A percentile compares a stretch with the other conserved stretches of the same genome.
These are phyloP conservation scores for Hemiprocne comata DNA, from an alignment of 2,113 vertebrate species.

Conservation along the genomic window DNA sequence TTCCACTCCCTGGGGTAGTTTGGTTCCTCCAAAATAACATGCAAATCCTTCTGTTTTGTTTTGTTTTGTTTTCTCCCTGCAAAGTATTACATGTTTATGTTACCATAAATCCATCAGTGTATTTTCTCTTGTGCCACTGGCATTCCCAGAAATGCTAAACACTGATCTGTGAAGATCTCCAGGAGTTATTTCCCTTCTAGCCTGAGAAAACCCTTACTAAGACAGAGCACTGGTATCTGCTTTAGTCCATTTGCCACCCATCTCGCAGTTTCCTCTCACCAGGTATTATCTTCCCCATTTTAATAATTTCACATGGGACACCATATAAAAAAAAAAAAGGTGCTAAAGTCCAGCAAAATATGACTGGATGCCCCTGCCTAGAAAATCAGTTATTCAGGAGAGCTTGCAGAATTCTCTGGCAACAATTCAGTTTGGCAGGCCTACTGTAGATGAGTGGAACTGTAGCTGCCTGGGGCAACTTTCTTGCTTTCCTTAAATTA, in stretches of 20 bases:
- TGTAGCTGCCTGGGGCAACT: neutral
- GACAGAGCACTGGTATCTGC: neutral
- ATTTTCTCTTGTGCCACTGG: neutral
- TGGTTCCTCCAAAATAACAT: neutral
- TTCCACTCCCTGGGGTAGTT: neutral
- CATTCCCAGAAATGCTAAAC: neutral
- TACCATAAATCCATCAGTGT: neutral
- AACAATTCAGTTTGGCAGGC: neutral
- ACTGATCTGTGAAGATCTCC: neutral
- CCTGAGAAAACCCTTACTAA: neutral
- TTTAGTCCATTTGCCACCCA: neutral
- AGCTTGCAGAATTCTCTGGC: neutral
- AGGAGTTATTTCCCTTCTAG: neutral
- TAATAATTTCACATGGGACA: neutral
- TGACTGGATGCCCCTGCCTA: neutral
- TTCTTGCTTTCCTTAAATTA: neutral
- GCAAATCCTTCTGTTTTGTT: neutral
- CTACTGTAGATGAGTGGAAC: neutral
- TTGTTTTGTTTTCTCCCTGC: neutral
- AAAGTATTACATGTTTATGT: neutral
- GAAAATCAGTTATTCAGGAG: neutral
- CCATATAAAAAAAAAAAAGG: neutral
- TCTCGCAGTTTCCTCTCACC: neutral
- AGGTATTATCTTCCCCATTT: neutral
- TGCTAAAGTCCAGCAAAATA: neutral